Evolutionary conservation across 2,113 vertebrate species (phyloP).

Genomic region (Lota lota): DNA sequence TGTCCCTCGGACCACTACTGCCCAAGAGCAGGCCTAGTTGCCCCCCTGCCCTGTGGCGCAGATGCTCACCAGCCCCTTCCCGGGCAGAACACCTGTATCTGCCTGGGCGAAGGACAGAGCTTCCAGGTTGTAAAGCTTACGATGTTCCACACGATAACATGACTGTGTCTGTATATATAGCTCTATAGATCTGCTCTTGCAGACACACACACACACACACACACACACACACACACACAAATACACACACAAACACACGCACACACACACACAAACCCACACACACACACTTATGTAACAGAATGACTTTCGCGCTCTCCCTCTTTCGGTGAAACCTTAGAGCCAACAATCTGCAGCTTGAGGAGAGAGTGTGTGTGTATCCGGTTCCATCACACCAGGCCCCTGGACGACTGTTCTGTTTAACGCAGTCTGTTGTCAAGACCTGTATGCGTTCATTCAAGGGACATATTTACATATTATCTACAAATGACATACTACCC

Average conservation of each 20-base stretch:
- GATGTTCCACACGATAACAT: neutral
- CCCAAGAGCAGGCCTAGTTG: slow-evolving; percentile 62
- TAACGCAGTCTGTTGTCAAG: neutral
- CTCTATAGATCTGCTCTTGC: neutral
- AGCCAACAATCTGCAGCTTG: slow-evolving; percentile 61
- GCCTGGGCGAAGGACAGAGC: slow-evolving; percentile 64
- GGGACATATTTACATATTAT: too few species aligned
- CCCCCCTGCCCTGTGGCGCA: slow-evolving; percentile 77
- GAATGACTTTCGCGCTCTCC: slow-evolving; percentile 14
- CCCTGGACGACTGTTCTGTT: slow-evolving; percentile 43
- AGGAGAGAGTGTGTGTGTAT: slow-evolving; percentile 42
- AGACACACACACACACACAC: too few species aligned
- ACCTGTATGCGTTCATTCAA: too few species aligned
- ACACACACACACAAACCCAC: too few species aligned
- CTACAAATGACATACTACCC: too few species aligned
- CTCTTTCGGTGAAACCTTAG: slow-evolving; percentile 34
- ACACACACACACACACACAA: too few species aligned
- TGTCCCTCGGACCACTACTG: slow-evolving; percentile 83
- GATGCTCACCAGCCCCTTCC: slow-evolving; percentile 76
- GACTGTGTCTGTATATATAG: neutral
- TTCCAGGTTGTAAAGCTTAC: slow-evolving; percentile 80
- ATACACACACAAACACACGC: too few species aligned
- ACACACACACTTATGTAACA: neutral
- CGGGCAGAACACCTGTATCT: slow-evolving; percentile 77
- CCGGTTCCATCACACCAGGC: slow-evolving; percentile 39